Conservation (phyloP, 2,113 vertebrate species). For the Macaca fascicularis region DNA sequence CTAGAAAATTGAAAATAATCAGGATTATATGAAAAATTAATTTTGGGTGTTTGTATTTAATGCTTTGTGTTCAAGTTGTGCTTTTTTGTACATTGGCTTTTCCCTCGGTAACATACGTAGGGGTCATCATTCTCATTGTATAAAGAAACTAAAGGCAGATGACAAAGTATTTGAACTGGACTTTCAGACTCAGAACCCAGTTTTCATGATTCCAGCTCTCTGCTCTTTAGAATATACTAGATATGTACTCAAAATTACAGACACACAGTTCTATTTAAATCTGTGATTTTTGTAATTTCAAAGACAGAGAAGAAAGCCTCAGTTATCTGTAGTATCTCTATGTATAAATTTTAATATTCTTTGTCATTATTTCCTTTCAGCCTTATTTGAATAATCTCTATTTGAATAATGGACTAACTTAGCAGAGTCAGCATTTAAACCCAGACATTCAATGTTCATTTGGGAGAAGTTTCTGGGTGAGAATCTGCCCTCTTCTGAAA, state of each 20-base stretch:
- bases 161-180: neutral
- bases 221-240: neutral
- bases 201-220: neutral
- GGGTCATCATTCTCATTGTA: neutral
- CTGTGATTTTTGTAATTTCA: neutral
- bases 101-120: neutral
- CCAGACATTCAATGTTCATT: neutral
- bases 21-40: neutral
- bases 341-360: neutral
- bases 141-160: neutral
- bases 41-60: neutral
- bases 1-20: neutral
- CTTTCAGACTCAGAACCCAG: neutral
- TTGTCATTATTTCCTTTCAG: neutral
- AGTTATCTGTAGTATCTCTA: neutral
- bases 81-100: neutral
- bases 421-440: neutral
- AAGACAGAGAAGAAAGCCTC: neutral
- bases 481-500: slow-evolving; percentile 39
- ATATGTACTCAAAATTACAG: neutral
- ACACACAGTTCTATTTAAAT: neutral
- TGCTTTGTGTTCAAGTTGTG: neutral
- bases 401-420: neutral
- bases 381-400: neutral
- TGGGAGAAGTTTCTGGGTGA: neutral